Conservation (phyloP, 2,888 invertebrate species). For the Nephrocerus scutellatus region DNA sequence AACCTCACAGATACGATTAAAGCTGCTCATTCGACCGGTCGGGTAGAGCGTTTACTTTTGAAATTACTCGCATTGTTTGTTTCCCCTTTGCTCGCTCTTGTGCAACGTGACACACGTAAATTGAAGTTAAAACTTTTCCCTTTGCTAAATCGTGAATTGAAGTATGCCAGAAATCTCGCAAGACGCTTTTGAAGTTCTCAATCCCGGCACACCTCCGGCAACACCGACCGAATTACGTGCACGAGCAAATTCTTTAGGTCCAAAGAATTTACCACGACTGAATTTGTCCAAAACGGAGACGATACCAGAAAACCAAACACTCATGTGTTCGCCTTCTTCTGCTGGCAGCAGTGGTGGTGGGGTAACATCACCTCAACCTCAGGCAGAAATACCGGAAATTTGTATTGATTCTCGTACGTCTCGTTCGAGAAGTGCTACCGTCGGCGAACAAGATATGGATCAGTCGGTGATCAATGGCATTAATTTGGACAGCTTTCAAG, state of each 20-base stretch:
- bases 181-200: slow-evolving; percentile 51
- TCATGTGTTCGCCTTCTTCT: neutral
- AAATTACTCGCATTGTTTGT: neutral
- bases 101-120: slow-evolving; percentile 3
- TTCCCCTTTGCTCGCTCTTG: neutral
- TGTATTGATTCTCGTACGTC: neutral
- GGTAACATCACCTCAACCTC: neutral
- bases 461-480: slow-evolving; percentile 35
- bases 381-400: too few relatives aligned
- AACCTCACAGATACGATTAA: too few relatives aligned
- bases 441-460: slow-evolving; percentile 38
- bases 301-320: slow-evolving; percentile 13
- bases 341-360: neutral
- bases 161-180: slow-evolving; percentile 53
- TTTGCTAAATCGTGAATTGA: slow-evolving; percentile 2
- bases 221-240: slow-evolving; percentile 53
- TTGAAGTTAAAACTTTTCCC: slow-evolving; percentile 4
- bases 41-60: too few relatives aligned
- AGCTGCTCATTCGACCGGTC: too few relatives aligned
- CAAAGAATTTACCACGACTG: slow-evolving; percentile 14
- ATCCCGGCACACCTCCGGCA: slow-evolving; percentile 51
- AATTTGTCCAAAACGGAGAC: slow-evolving; percentile 12
- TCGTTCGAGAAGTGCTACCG: slow-evolving; percentile 26
- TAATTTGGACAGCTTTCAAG: slow-evolving; percentile 28
- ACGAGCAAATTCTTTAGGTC: slow-evolving; percentile 51